Base-by-base conservation (phyloP, 2,113 vertebrate species). In the Antechinus flavipes region DNA sequence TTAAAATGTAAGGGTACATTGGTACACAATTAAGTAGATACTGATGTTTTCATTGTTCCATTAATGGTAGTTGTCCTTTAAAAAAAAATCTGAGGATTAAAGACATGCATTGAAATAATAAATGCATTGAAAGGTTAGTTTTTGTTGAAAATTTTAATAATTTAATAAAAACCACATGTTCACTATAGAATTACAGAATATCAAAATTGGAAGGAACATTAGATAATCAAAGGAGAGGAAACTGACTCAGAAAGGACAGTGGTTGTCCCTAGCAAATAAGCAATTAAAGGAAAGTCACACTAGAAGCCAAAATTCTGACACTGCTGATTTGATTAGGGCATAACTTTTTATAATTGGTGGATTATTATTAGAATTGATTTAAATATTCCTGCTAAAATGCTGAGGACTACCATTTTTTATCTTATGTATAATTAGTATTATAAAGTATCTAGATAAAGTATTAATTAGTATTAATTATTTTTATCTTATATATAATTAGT, bases 81-180 rank as follows among this genome's bases (percentile, higher is more conserved):
- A n/a, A 76, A 68, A 42, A 42, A 42, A 68, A 68, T 30, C 35
- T 84, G 19, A 84, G 35, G 22, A 84, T 84, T 84, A 42, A 8
- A 84, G 68, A 42, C 2, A 35, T 5, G 35, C 61, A 84, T 84
- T 84, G 68, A 84, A 42, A 42, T 91, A 96, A 27, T 8, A 25
- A 91, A 47, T 47, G 47, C 47, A 47, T 47, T 47, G 47, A 4
- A 47, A 47, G 47, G 47, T 47, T 47, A 47, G 22, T 90, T 61
- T 92, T 93, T 91, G 55, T 94, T 95, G 90, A 91, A 94, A 97
- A 93, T n/a, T 2, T 91, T 94, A 95, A 26, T 54, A 14, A 19
- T n/a, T n/a, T 76, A n/a, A n/a, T n/a, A 42, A 84, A 84, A 42
- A 42, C n/a, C 22, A n/a, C n/a, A 84, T n/a, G 16, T 84, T 22